phyloP scores from a whole-genome alignment of 2,888 invertebrate species.

The Polymixis lichenea region DNA sequence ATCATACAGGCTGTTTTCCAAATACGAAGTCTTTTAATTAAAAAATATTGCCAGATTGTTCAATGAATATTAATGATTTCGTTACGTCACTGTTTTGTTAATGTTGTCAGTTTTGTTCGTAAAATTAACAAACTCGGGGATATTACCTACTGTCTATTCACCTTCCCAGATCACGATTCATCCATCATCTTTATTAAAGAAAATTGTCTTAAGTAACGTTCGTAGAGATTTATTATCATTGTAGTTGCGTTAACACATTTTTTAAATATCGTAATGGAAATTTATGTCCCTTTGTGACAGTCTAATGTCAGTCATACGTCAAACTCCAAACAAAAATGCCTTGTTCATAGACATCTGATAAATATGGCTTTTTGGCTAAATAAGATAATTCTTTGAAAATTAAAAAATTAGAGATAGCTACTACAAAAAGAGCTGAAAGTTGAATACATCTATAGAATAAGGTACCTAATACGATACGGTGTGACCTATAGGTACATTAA shows the following conservation, averaged over 20 bases:
- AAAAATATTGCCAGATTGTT: slow-evolving; percentile 19
- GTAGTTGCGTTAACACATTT: not conserved
- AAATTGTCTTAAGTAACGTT: slow-evolving; percentile 13
- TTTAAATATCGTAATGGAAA: not conserved
- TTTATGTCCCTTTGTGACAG: not conserved
- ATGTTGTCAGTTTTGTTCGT: slow-evolving; percentile 40
- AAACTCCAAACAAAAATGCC: too few species aligned
- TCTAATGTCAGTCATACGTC: too few species aligned
- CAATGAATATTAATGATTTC: slow-evolving; percentile 54
- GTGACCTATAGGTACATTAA: not conserved
- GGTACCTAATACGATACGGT: too few species aligned
- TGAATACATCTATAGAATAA: not conserved
- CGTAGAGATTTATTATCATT: not conserved
- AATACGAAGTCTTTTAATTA: slow-evolving; percentile 15
- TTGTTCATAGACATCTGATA: too few species aligned
- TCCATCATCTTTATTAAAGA: slow-evolving; percentile 34
- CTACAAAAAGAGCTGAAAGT: not conserved
- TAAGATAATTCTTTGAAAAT: not conserved
- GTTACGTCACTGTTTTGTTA: slow-evolving; percentile 41
- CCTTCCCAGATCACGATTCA: slow-evolving; percentile 24
- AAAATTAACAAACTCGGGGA: slow-evolving; percentile 46
- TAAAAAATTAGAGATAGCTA: not conserved
- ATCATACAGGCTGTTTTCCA: slow-evolving; percentile 21
- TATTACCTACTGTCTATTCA: slow-evolving; percentile 40
- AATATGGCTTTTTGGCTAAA: not conserved